phyloP scores from a whole-genome alignment of 2,888 invertebrate species.

The Pollenia amentaria region DNA sequence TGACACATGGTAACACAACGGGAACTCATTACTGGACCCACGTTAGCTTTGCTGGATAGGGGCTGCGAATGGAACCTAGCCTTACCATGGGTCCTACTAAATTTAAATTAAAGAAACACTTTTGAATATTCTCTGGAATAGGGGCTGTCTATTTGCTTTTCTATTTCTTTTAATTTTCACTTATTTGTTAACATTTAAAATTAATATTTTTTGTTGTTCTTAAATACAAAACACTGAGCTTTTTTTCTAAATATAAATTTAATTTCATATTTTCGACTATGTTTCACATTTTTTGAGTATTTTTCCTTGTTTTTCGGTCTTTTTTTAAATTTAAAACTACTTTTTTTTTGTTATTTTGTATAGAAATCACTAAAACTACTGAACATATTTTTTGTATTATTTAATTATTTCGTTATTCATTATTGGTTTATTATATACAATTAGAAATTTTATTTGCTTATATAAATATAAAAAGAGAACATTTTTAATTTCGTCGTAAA shows the following conservation, averaged over 20 bases:
- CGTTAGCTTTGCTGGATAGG: too few relatives aligned
- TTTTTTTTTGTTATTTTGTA: conserved; percentile 30
- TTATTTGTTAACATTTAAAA: conserved; percentile 31
- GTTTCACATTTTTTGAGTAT: conserved; percentile 63
- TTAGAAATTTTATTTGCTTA: conserved; percentile 12
- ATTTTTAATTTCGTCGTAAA: conserved; percentile 60
- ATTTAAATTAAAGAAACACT: too few relatives aligned
- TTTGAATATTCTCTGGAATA: background rate
- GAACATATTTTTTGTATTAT: conserved; percentile 53
- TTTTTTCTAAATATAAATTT: conserved; percentile 34
- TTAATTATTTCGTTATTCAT: conserved; percentile 41
- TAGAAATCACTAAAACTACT: conserved; percentile 65
- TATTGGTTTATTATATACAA: conserved; percentile 53
- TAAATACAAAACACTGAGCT: conserved; percentile 62
- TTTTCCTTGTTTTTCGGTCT: conserved; percentile 48
- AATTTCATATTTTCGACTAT: conserved; percentile 39
- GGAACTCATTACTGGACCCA: too few relatives aligned
- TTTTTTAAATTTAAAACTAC: conserved; percentile 46
- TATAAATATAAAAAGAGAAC: conserved; percentile 61
- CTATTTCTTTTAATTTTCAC: background rate
- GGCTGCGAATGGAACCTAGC: too few relatives aligned
- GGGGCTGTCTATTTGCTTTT: background rate
- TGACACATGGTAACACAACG: too few relatives aligned
- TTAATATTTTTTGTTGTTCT: conserved; percentile 21
- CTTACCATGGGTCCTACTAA: too few relatives aligned